Evolutionary conservation across 1,140 invertebrate genomes (phyloP), one percentile per base, ranked within the genome.

Genomic region (Sarcophaga peregrina): DNA sequence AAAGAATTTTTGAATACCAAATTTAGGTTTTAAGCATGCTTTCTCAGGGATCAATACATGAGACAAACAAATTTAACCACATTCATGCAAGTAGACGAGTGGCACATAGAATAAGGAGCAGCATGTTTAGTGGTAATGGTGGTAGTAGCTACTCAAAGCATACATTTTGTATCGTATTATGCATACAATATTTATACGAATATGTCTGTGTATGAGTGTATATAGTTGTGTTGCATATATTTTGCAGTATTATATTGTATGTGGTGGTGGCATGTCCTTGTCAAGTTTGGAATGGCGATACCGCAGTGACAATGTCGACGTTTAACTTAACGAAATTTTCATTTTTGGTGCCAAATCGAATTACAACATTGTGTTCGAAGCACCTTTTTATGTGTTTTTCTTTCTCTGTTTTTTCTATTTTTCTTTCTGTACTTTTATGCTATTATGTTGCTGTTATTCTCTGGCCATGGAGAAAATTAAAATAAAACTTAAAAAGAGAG

Each of bases 301-400:
- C 82, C 74, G 74, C 52, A 15, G 10, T 62, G 82, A 83, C 75
- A 83, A 78, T 83, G 54, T 76, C 82, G 74, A 83, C 75, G 78
- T 83, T 80, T 48, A 62, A 52, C 73, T 62, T 76, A 58, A 46
- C 68, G 37, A 47, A 83, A 46, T 83, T 78, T 37, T 52, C 7
- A 37, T 25, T 37, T 37, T 20, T 68, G 17, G 17, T 25, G 62
- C 62, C 62, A 68, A 68, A 68, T 68, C 62, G 62, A 68, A 68
- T 68, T 25, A 25, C 62, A 68, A 68, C 17, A 68, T 68, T 68
- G 62, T 68, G 62, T 68, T 17, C 62, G 20, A 20, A 25, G 17
- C 62, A 68, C n/a, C 62, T 68, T 68, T 68, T 68, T 68, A 20
- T 68, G 25, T 68, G 0, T 68, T 17, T 68, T 68, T 20, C 62